Conservation (phyloP, 1,140 invertebrate species). For the Teleogryllus occipitalis region DNA sequence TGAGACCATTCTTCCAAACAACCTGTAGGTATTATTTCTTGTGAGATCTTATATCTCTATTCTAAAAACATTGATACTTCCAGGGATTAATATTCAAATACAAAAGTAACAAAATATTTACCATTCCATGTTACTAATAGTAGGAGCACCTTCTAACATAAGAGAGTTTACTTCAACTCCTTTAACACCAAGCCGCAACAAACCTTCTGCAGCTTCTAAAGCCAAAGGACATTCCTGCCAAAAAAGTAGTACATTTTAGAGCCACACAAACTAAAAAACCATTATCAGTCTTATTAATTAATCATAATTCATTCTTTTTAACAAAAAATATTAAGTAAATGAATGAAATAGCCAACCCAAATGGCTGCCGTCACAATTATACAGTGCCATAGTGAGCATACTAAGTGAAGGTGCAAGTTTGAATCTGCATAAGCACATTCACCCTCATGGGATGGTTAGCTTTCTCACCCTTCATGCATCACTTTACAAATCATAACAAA, state of each 20-base stretch:
- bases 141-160: constrained; percentile 46
- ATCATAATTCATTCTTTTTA: background rate
- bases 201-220: constrained; percentile 56
- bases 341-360: background rate
- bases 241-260: constrained; percentile 17
- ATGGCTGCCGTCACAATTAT: too few relatives aligned
- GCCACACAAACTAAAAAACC: background rate
- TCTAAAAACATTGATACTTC: too few relatives aligned
- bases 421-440: too few relatives aligned
- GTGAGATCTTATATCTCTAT: too few relatives aligned
- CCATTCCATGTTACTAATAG: constrained; percentile 42
- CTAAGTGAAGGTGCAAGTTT: too few relatives aligned
- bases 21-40: too few relatives aligned
- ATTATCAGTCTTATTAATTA: background rate
- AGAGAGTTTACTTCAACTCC: constrained; percentile 59
- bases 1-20: too few relatives aligned
- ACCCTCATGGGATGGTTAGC: too few relatives aligned
- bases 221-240: constrained; percentile 62
- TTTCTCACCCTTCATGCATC: too few relatives aligned
- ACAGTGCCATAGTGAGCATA: too few relatives aligned
- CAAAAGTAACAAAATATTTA: constrained; percentile 28
- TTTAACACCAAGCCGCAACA: constrained; percentile 59
- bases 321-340: background rate
- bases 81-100: too few relatives aligned
- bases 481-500: too few relatives aligned